These are phyloP conservation scores for Xanthia togata DNA, from an alignment of 2,888 invertebrate genomes.

Conservation along the genomic window DNA sequence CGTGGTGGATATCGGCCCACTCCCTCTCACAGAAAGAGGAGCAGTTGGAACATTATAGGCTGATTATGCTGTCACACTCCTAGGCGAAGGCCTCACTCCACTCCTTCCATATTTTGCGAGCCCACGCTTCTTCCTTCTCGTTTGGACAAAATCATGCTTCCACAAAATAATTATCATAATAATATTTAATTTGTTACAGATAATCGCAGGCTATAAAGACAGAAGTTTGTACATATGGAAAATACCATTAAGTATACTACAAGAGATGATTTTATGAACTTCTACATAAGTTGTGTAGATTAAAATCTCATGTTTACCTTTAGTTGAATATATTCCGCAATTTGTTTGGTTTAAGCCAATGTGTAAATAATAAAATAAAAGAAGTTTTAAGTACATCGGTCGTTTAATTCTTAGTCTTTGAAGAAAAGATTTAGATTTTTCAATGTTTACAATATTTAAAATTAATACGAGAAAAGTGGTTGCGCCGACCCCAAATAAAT, in stretches of 20 bases:
- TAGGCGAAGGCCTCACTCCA: background rate
- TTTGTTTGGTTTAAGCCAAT: conserved; percentile 67
- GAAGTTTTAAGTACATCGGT: conserved; percentile 31
- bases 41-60: too few relatives aligned
- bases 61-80: background rate
- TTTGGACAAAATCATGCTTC: background rate
- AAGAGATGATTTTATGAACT: conserved; percentile 88
- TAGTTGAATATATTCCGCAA: conserved; percentile 65
- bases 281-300: conserved; percentile 71
- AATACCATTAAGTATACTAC: conserved; percentile 89
- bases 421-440: background rate
- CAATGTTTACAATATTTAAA: too few relatives aligned
- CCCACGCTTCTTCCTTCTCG: background rate
- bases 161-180: background rate
- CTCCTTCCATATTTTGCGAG: background rate
- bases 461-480: too few relatives aligned
- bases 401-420: conserved; percentile 13
- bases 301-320: conserved; percentile 69
- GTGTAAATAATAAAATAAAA: conserved; percentile 64
- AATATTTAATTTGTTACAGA: conserved; percentile 85
- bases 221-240: conserved; percentile 92
- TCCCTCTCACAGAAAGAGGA: too few relatives aligned
- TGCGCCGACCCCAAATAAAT: background rate
- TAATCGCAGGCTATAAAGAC: conserved; percentile 93
- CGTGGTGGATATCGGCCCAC: too few relatives aligned